A percentile compares a stretch with the other conserved stretches of the same genome.
phyloP scores from a whole-genome alignment of 2,113 vertebrate species.

The Oxyura jamaicensis region DNA sequence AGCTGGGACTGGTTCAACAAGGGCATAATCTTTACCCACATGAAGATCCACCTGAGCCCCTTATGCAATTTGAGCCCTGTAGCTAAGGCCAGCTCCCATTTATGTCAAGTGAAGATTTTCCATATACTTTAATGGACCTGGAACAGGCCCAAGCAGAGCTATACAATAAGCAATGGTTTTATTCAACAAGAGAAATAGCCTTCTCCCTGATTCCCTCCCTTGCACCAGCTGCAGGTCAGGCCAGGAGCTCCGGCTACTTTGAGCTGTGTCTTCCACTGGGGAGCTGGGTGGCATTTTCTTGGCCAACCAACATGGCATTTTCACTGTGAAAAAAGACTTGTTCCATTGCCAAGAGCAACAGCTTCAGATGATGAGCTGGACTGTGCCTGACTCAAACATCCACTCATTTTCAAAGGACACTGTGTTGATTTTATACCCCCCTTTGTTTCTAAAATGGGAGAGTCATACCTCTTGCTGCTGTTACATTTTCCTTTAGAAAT shows the following conservation, averaged over 20 bases:
- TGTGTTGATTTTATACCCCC: neutral
- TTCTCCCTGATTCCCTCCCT: neutral
- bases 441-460: constrained; percentile 20
- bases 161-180: neutral
- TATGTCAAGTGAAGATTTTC: constrained; percentile 33
- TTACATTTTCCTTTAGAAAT: constrained; percentile 22
- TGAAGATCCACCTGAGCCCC: constrained; percentile 13
- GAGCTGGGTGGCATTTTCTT: neutral
- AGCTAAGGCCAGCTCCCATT: neutral
- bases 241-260: neutral
- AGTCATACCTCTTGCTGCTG: neutral
- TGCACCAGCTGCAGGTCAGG: constrained; percentile 5
- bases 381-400: neutral
- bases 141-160: neutral
- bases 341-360: neutral
- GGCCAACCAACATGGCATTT: neutral
- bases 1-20: neutral
- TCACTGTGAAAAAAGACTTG: neutral
- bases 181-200: neutral
- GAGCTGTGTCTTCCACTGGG: rapidly evolving
- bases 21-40: neutral
- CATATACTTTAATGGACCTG: constrained; percentile 4
- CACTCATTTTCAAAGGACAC: neutral
- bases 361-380: neutral
- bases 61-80: neutral